Percentiles rank a stretch among this genome's conserved stretches.
phyloP scores from a whole-genome alignment of 1,140 invertebrate genomes.

The Drosophila ogumai region DNA sequence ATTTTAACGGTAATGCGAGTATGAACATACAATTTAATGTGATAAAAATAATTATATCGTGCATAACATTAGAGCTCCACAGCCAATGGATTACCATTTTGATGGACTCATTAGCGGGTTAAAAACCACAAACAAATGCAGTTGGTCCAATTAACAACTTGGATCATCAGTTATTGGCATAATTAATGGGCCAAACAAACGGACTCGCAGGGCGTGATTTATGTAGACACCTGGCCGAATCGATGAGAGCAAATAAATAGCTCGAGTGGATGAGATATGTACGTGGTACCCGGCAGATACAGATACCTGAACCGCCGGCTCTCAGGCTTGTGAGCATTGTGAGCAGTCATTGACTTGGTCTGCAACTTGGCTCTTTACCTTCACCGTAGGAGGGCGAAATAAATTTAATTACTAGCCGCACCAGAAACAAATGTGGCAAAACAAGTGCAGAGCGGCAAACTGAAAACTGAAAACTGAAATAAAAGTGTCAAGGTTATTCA shows the following conservation, averaged over 20 bases:
- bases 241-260: slow-evolving; percentile 23
- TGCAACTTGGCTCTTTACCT: slow-evolving; percentile 20
- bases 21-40: slow-evolving; percentile 11
- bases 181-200: slow-evolving; percentile 28
- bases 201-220: slow-evolving; percentile 14
- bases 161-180: slow-evolving; percentile 30
- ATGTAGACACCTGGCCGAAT: slow-evolving; percentile 16
- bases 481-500: slow-evolving; percentile 66
- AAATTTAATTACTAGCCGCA: slow-evolving; percentile 42
- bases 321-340: not conserved
- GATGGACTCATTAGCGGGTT: slow-evolving; percentile 8
- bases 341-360: slow-evolving; percentile 44
- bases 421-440: slow-evolving; percentile 23
- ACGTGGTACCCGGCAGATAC: slow-evolving; percentile 18
- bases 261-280: not conserved
- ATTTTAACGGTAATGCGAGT: slow-evolving; percentile 27
- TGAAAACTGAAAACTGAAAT: slow-evolving; percentile 32
- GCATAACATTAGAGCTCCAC: slow-evolving; percentile 9
- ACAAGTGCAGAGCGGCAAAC: slow-evolving; percentile 15
- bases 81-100: slow-evolving; percentile 6
- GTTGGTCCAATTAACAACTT: slow-evolving; percentile 26
- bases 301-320: not conserved
- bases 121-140: slow-evolving; percentile 28
- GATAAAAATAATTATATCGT: slow-evolving; percentile 32
- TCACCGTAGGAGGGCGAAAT: slow-evolving; percentile 41